These are phyloP conservation scores for Aethes cnicana DNA, from an alignment of 2,888 invertebrate genomes.

Conservation along the genomic window DNA sequence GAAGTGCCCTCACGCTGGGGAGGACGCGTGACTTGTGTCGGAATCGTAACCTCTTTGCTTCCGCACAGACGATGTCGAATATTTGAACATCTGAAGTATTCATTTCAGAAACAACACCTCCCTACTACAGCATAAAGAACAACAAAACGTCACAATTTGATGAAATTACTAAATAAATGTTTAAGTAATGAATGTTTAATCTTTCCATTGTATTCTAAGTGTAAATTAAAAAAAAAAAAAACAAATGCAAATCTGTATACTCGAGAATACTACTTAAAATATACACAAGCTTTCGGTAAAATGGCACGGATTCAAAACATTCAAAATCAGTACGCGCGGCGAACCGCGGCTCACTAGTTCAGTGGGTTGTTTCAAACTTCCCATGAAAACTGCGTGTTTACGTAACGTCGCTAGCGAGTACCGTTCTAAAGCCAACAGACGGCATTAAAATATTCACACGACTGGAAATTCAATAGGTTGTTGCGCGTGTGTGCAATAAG, in stretches of 20 bases:
- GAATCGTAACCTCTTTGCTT: slow-evolving; percentile 20
- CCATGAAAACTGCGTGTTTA: slow-evolving; percentile 47
- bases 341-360: slow-evolving; percentile 11
- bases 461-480: slow-evolving; percentile 69
- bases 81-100: too few species aligned
- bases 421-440: slow-evolving; percentile 59
- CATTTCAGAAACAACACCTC: too few species aligned
- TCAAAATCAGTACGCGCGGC: slow-evolving; percentile 33
- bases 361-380: slow-evolving; percentile 37
- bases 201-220: too few species aligned
- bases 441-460: slow-evolving; percentile 65
- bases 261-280: not conserved
- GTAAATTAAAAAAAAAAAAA: too few species aligned
- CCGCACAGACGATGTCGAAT: slow-evolving; percentile 12
- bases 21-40: slow-evolving; percentile 57
- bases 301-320: slow-evolving; percentile 33
- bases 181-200: too few species aligned
- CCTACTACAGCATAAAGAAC: too few species aligned
- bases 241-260: too few species aligned
- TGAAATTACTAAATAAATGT: too few species aligned
- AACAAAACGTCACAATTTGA: too few species aligned
- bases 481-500: slow-evolving; percentile 55
- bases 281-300: not conserved
- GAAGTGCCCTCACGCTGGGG: slow-evolving; percentile 57
- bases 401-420: slow-evolving; percentile 46